A percentile compares a stretch with the other conserved stretches of the same genome.
These are phyloP conservation scores for Myrmecophaga tridactyla DNA, from an alignment of 2,113 vertebrate species.

Conservation along the genomic window DNA sequence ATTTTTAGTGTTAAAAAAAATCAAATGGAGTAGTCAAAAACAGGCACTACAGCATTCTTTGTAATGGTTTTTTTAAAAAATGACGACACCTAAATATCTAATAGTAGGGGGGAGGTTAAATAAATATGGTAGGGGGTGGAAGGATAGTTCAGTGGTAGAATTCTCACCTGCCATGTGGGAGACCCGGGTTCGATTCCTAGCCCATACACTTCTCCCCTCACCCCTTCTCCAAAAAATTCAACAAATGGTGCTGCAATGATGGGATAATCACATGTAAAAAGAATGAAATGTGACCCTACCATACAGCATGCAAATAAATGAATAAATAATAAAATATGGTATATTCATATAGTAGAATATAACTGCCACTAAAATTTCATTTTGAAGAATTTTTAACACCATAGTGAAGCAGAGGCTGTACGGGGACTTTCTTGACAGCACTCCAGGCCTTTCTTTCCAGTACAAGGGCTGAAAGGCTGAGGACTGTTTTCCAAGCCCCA, in stretches of 20 bases:
- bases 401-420: not conserved
- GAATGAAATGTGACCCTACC: no score
- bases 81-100: not conserved
- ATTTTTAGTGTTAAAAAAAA: not conserved
- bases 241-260: no score
- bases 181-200: no score
- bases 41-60: not conserved
- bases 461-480: not conserved
- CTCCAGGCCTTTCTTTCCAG: not conserved
- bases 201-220: no score
- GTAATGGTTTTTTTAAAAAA: not conserved
- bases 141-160: no score
- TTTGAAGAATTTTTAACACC: not conserved
- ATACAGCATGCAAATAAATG: no score
- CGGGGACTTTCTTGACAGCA: rapidly evolving
- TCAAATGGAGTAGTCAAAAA: not conserved
- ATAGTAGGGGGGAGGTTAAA: not conserved
- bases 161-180: no score
- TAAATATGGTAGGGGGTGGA: no score
- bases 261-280: no score
- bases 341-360: not conserved
- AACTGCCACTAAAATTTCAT: not conserved
- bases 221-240: no score
- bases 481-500: not conserved
- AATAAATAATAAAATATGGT: not conserved